phyloP scores from a whole-genome alignment of 2,888 invertebrate species.

The Platerodrilus igneus region DNA sequence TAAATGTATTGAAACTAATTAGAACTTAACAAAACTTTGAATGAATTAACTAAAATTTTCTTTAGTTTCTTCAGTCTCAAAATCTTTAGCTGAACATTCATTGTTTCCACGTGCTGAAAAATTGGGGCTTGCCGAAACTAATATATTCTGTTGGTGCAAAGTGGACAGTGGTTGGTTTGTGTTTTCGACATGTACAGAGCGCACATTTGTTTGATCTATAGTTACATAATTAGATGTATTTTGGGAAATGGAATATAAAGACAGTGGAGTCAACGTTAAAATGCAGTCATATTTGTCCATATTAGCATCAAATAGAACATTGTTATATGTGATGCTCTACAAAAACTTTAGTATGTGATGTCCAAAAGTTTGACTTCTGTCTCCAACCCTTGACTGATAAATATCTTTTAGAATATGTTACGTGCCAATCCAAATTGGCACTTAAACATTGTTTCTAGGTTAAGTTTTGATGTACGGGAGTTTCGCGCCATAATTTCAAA shows the following conservation, averaged over 20 bases:
- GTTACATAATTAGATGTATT: constrained; percentile 10
- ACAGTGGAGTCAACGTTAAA: constrained; percentile 2
- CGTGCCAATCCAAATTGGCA: too few species aligned
- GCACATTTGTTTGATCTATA: constrained; percentile 8
- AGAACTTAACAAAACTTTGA: not conserved
- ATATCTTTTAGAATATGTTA: too few species aligned
- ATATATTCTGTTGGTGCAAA: too few species aligned
- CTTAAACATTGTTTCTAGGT: too few species aligned
- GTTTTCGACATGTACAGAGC: constrained; percentile 3
- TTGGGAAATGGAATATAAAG: constrained; percentile 1
- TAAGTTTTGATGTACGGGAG: too few species aligned
- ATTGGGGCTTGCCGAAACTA: constrained; percentile 4
- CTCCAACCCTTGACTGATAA: too few species aligned
- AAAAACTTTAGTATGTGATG: too few species aligned
- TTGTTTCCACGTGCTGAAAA: constrained; percentile 2
- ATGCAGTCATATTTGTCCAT: constrained; percentile 12
- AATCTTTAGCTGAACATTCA: constrained; percentile 5
- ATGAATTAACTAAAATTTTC: not conserved
- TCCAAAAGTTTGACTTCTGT: too few species aligned
- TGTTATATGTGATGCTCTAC: constrained; percentile 13
- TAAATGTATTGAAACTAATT: not conserved
- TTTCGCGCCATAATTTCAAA: too few species aligned
- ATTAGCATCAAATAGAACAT: constrained; percentile 11
- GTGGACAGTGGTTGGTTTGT: too few species aligned
- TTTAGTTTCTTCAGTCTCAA: constrained; percentile 4